Base-by-base conservation (phyloP, 2,797 vertebrate genomes). In the Macropodus opercularis region DNA sequence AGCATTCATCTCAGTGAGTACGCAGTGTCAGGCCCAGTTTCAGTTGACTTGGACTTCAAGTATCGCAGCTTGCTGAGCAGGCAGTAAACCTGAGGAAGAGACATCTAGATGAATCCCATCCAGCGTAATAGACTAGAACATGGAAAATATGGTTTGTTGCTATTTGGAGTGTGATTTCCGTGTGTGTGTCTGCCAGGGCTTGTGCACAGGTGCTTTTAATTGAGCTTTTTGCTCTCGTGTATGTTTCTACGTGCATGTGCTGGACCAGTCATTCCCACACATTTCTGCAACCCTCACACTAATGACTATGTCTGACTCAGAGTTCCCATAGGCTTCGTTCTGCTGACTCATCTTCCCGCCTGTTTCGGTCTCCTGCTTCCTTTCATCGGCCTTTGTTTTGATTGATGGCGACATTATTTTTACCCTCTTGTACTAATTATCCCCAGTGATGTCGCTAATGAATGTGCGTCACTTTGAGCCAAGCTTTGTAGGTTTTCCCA, bases 371-470 rank as follows among this genome's bases (percentile, higher is more conserved):
- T 38, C 35, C 9, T 64, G 71, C 43, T 59, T 67, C 42, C 46
- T 64, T 67, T 78, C 73, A 59, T 19, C 6, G 11, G 24, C 47
- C 46, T 80, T 84, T 77, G 68, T 72, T 79, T 64, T 75, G 55
- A 69, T 63, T 56, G 65, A 84, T 72, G 48, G 43, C 34, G 29
- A 57, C 66, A 74, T 79, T 69, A 77, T 81, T 78, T 79, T 74
- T 49, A 63, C 59, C 62, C 74, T 40, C 62, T 76, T 72, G 57
- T 76, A 74, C 83, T 85, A 79, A 88, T 87, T 83, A 84, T 83
- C 70, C 72, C 26, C 36, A 69, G 67, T 83, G 66, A 87, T 81
- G 81, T 73, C 69, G 66, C 68, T 91, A 91, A 90, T 90, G 83
- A 88, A 75, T 61, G 71, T 82, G 77, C 53, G 35, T 79, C 80